A percentile compares a stretch with the other conserved stretches of the same genome.
phyloP scores from a whole-genome alignment of 2,888 invertebrate genomes.

The Philereme transversata region DNA sequence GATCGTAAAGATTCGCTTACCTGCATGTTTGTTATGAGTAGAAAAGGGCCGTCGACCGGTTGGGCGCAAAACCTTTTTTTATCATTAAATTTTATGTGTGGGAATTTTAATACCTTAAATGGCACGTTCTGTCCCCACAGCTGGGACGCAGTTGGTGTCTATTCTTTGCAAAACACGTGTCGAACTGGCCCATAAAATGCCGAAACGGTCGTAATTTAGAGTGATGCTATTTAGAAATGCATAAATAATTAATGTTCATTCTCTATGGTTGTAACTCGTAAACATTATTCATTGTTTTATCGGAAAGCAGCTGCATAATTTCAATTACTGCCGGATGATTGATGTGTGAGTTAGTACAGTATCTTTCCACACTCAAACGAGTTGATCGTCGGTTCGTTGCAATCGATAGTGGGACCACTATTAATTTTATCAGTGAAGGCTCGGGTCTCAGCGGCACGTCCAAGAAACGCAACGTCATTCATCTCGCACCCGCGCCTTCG shows the following conservation, averaged over 20 bases:
- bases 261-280: slow-evolving; percentile 37
- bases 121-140: slow-evolving; percentile 80
- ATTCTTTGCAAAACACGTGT: slow-evolving; percentile 76
- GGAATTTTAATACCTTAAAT: slow-evolving; percentile 80
- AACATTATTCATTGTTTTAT: slow-evolving; percentile 59
- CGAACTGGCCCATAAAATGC: slow-evolving; percentile 57
- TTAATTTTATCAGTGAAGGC: slow-evolving; percentile 69
- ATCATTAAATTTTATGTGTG: slow-evolving; percentile 79
- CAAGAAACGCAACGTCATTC: slow-evolving; percentile 72
- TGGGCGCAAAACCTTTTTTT: slow-evolving; percentile 71
- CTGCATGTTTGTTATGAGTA: slow-evolving; percentile 81
- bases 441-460: slow-evolving; percentile 51
- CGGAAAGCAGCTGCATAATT: slow-evolving; percentile 67
- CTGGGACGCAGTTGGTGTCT: slow-evolving; percentile 72
- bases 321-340: slow-evolving; percentile 73
- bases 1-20: slow-evolving; percentile 81
- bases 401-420: slow-evolving; percentile 69
- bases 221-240: slow-evolving; percentile 45
- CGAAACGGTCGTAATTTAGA: slow-evolving; percentile 38
- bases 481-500: slow-evolving; percentile 62
- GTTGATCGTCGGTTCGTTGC: slow-evolving; percentile 62
- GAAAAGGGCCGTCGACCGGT: slow-evolving; percentile 71
- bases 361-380: slow-evolving; percentile 68
- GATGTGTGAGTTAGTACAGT: slow-evolving; percentile 60
- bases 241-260: slow-evolving; percentile 44